Base-by-base conservation (phyloP, 1,140 invertebrate genomes). In the Archivesica marissinica region DNA sequence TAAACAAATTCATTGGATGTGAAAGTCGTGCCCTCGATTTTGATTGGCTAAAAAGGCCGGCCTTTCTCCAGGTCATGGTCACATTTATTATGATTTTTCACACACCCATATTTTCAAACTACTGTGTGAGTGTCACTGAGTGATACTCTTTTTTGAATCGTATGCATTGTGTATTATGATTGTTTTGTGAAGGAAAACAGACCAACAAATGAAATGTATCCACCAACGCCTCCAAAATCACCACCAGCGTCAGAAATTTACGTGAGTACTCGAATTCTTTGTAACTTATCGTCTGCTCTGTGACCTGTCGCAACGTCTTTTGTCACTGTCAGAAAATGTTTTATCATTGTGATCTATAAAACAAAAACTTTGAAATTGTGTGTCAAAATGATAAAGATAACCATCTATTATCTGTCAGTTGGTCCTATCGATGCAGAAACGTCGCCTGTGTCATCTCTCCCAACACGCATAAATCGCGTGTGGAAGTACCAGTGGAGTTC, bases 11-110 rank as follows among this genome's bases (percentile, higher is more conserved):
- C 64, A 89, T 89, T 89, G 88, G 88, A 52, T 82, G 61, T 17
- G n/a, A 52, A 59, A 68, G 75, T 66, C 80, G n/a, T 86, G 78
- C 79, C 86, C 84, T 85, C 68, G 50, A 79, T 84, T 89, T 86
- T 79, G 20, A 87, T 89, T 89, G 86, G 88, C 35, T 75, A 33
- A 80, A 66, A 28, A 44, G 80, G 82, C 75, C 84, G 76, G 80
- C 78, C 86, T 84, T 80, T 87, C 77, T 66, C 77, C 15, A 47
- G 74, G 66, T 85, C 76, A 77, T 41, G 66, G 72, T 72, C 83
- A 79, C 50, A 44, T 85, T 78, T 85, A 72, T 85, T 83, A 83
- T 83, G 64, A 61, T 83, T 74, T 61, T 78, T 64, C 44, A 81
- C 66, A 82, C 66, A 74, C 68, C 52, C 76, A 30, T 68, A 59